Conservation (phyloP, 2,888 invertebrate species). For the Pollenia amentaria region DNA sequence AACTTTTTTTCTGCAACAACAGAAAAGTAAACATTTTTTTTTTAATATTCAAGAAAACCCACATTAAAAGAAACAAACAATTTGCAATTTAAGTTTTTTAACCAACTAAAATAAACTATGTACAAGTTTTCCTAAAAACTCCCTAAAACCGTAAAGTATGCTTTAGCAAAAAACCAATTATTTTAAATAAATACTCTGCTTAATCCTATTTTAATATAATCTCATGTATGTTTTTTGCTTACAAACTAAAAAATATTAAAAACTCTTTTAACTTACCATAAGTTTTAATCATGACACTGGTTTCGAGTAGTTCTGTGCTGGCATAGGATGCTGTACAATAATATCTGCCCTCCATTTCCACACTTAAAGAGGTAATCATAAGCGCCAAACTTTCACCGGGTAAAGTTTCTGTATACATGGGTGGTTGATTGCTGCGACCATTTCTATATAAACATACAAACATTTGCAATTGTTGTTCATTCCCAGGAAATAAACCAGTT, state of each 20-base stretch:
- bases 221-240: background rate
- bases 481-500: background rate
- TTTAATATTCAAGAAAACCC: background rate
- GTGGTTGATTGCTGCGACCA: constrained; percentile 85
- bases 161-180: constrained; percentile 23
- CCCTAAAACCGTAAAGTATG: constrained; percentile 23
- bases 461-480: constrained; percentile 35
- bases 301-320: constrained; percentile 87
- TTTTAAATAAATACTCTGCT: background rate
- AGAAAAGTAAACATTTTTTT: background rate
- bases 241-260: constrained; percentile 35
- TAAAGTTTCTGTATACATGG: constrained; percentile 89
- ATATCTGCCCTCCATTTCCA: constrained; percentile 92
- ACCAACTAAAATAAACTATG: background rate
- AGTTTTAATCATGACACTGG: constrained; percentile 89
- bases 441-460: constrained; percentile 74
- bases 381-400: constrained; percentile 89
- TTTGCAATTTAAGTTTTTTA: constrained; percentile 28
- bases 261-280: constrained; percentile 86
- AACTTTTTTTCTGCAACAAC: background rate
- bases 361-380: constrained; percentile 90
- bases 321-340: constrained; percentile 93
- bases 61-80: constrained; percentile 3
- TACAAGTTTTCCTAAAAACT: background rate
- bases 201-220: background rate